Evolutionary conservation across 2,113 vertebrate genomes (phyloP).

Genomic region (Cynopterus brachyotis): DNA sequence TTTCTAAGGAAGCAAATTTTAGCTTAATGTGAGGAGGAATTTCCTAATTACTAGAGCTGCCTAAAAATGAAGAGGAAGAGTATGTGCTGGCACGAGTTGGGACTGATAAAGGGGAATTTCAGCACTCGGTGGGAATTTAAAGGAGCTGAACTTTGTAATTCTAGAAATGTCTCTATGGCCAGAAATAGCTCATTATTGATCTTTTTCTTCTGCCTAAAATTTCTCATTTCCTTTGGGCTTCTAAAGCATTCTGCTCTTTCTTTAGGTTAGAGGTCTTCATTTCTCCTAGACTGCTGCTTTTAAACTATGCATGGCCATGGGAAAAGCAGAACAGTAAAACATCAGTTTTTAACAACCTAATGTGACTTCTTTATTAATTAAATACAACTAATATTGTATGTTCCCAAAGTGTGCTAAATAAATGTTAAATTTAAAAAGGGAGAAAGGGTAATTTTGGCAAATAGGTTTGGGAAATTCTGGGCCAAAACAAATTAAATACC

Average conservation of each 20-base stretch:
- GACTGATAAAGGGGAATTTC: background rate
- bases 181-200: slow-evolving; percentile 62
- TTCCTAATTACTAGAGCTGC: background rate
- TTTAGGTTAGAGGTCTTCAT: background rate
- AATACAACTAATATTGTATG: background rate
- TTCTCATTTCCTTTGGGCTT: slow-evolving; percentile 34
- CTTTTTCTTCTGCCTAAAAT: slow-evolving; percentile 34
- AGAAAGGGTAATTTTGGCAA: background rate
- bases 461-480: background rate
- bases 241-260: slow-evolving; percentile 3
- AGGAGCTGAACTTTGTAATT: slow-evolving; percentile 45
- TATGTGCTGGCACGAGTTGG: background rate
- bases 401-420: background rate
- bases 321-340: slow-evolving; percentile 22
- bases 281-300: slow-evolving; percentile 2
- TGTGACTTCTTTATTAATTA: slow-evolving; percentile 39
- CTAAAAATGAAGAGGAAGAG: background rate
- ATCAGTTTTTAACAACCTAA: slow-evolving; percentile 26
- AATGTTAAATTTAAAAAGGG: background rate
- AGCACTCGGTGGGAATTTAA: background rate
- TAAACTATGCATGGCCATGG: background rate
- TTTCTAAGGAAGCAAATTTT: background rate
- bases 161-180: slow-evolving; percentile 20
- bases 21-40: background rate
- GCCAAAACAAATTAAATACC: background rate